A percentile compares a stretch with the other conserved stretches of the same genome.
Conservation (phyloP, 2,888 invertebrate species). For the Zeuzera pyrina region DNA sequence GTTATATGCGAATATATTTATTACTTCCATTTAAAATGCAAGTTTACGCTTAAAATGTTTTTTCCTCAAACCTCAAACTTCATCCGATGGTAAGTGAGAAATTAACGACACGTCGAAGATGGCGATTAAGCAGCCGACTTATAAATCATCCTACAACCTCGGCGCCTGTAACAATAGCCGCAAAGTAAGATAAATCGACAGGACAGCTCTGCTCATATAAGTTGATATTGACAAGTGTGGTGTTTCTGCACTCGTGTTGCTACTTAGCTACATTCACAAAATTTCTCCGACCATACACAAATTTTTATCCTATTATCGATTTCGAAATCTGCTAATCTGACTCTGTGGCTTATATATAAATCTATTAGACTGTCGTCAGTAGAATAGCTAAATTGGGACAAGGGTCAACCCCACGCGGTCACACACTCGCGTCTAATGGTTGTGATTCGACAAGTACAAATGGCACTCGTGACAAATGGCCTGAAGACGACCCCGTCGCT, state of each 20-base stretch:
- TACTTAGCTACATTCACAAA: slow-evolving; percentile 23
- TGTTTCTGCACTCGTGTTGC: slow-evolving; percentile 37
- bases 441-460: slow-evolving; percentile 75
- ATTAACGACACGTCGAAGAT: slow-evolving; percentile 53
- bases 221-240: slow-evolving; percentile 57
- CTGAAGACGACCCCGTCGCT: slow-evolving; percentile 60
- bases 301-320: slow-evolving; percentile 4
- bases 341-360: slow-evolving; percentile 10
- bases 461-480: slow-evolving; percentile 71
- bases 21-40: no score
- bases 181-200: slow-evolving; percentile 69
- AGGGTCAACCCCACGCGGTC: slow-evolving; percentile 61
- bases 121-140: slow-evolving; percentile 61
- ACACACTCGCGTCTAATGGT: slow-evolving; percentile 71
- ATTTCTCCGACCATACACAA: slow-evolving; percentile 20
- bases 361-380: slow-evolving; percentile 35
- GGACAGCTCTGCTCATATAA: slow-evolving; percentile 57
- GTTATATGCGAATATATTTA: slow-evolving; percentile 66
- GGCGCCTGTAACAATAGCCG: slow-evolving; percentile 56
- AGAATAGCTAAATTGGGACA: slow-evolving; percentile 43
- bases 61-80: no score
- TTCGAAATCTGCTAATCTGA: slow-evolving; percentile 19
- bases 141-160: slow-evolving; percentile 62
- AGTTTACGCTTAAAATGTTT: no score
- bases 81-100: no score